Base-by-base conservation (phyloP, 2,888 invertebrate genomes). In the Agrotis segetum region DNA sequence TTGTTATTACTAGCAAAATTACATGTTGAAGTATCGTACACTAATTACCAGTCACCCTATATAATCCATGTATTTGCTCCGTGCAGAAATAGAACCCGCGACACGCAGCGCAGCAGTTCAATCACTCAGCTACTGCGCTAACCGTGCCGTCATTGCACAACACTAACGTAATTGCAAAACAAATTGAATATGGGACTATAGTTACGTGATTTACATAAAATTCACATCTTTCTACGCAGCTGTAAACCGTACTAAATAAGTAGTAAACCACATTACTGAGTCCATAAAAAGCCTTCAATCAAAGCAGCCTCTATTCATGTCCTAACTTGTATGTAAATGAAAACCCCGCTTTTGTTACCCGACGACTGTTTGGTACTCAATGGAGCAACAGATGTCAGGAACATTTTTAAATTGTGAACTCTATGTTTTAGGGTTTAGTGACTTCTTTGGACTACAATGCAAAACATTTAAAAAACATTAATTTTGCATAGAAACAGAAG, bases 241-340 rank as follows among this genome's bases (percentile, higher is more conserved):
- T 53, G 60, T 56, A 16, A 34, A 19, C 50, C 44, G 34, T 64
- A 73, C 55, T 61, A 29, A 68, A 60, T 61, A 29, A 68, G 56
- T 61, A 56, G n/a, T 34, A 65, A 67, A 77, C 61, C 16, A 65
- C 50, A 65, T 77, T 19, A 62, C 58, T 0, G 14, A 40, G 61
- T 52, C 64, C 82, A 81, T 77, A 81, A 71, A 79, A 75, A 69
- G 53, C 56, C 65, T 65, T 53, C 53, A 65, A 56, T 53, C 53
- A 65, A 56, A 77, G 69, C 61, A 55, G 29, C 53, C 52, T 77
- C 72, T 80, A 74, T 83, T 80, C 73, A 77, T 80, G 66, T 56
- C 66, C 65, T 73, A 76, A 81, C 83, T 82, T 80, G 68, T 80
- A 80, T 83, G 84, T 73, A 80, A 83, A 82, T 80, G 70, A 73